phyloP scores from a whole-genome alignment of 2,797 vertebrate genomes.

The Mustela erminea region DNA sequence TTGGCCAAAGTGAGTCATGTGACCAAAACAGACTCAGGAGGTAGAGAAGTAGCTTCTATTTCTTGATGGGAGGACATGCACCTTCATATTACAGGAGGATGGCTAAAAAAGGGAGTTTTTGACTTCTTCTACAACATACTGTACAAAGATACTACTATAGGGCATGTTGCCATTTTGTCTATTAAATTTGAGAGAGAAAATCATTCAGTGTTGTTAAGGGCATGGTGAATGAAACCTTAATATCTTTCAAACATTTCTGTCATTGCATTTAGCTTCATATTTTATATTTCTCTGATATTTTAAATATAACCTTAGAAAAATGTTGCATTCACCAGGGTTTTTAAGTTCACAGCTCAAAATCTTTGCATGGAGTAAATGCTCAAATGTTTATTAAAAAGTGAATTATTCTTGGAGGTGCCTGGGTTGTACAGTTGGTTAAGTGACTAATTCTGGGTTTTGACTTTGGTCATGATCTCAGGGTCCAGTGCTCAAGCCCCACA shows the following conservation, averaged over 20 bases:
- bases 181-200: background rate
- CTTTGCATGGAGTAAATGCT: background rate
- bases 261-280: background rate
- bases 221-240: background rate
- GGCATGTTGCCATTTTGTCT: no score
- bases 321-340: background rate
- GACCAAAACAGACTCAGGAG: background rate
- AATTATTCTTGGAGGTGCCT: background rate
- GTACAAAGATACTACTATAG: background rate
- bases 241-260: background rate
- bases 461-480: background rate
- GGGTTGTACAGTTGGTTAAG: background rate
- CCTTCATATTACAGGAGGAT: background rate
- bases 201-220: background rate
- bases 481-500: background rate
- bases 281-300: background rate
- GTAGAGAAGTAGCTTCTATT: background rate
- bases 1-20: background rate
- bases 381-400: background rate
- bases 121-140: background rate
- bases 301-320: background rate
- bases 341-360: background rate
- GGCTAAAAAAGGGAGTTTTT: background rate
- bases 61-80: rapidly evolving
- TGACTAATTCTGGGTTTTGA: background rate